Evolutionary conservation across 2,797 vertebrate species (phyloP), one percentile per base, ranked within the genome.

Genomic region (Molossus alvarezi): DNA sequence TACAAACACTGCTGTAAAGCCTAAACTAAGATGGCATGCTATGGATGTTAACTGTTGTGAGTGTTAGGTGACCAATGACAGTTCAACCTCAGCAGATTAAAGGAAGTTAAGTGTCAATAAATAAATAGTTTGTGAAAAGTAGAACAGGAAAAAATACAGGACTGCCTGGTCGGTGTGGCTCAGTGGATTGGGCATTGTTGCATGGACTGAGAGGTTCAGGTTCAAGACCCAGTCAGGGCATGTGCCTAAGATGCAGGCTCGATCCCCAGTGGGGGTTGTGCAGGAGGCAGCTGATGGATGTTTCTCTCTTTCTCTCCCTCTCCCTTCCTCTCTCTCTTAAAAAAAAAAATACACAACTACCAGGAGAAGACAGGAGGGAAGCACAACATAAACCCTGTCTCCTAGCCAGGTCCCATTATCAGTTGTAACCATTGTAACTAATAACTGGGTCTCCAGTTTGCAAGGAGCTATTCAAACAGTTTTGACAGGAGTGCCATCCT

Each of bases 281-380:
- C 6, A 45, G 41, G 41, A 45, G 41, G 41, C 41, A 45, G 41
- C 41, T 6, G 6, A 45, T 45, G 41, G 41, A 45, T 45, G 41
- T 45, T 45, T 45, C 41, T 45, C 41, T 45, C 41, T 45, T 6
- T 45, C 41, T 45, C 41, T 45, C 41, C 41, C 41, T 45, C 41
- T 45, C 41, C 41, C 41, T 45, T 45, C 41, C 41, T 45, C 41
- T 45, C 41, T 45, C 41, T 45, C 41, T 45, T 45, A 45, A 45
- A 45, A 45, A 45, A 45, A 37, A 81, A 72, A 72, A 37, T 53
- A 53, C 27, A 53, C 3, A 15, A 72, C 64, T 84, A 53, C 37
- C 11, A 65, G 67, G 53, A 80, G 57, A 90, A 79, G 48, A 87
- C 77, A 79, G 62, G 51, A 82, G 27, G 82, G 33, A 91, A 57